Percentiles rank a stretch among this genome's conserved stretches.
Conservation (phyloP, 2,888 invertebrate genomes). For the Drosophila subquinaria region DNA sequence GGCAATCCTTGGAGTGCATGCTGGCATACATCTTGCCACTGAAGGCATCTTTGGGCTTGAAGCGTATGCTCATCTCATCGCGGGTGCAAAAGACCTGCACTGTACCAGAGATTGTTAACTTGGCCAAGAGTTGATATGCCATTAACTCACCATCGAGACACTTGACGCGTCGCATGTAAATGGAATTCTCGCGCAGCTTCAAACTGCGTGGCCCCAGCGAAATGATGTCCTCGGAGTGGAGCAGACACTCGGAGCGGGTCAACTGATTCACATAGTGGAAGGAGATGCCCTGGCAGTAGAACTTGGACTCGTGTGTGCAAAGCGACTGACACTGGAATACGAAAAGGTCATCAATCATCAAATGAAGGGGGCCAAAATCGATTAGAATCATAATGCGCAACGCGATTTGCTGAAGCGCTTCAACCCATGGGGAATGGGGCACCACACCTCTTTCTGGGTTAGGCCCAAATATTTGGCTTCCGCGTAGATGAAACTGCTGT, state of each 20-base stretch:
- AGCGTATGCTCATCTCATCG: slow-evolving; percentile 89
- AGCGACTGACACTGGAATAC: slow-evolving; percentile 87
- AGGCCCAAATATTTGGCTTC: slow-evolving; percentile 84
- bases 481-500: slow-evolving; percentile 89
- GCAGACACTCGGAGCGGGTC: slow-evolving; percentile 87
- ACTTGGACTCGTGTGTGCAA: slow-evolving; percentile 89
- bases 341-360: slow-evolving; percentile 67
- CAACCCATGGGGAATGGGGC: slow-evolving; percentile 15
- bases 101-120: slow-evolving; percentile 80
- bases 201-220: slow-evolving; percentile 92
- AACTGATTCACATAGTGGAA: slow-evolving; percentile 79
- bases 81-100: slow-evolving; percentile 93
- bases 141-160: slow-evolving; percentile 92
- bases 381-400: slow-evolving; percentile 69
- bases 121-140: not conserved
- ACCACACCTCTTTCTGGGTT: slow-evolving; percentile 84
- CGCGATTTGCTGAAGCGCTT: slow-evolving; percentile 40
- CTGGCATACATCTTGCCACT: slow-evolving; percentile 92
- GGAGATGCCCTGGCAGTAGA: slow-evolving; percentile 91
- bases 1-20: slow-evolving; percentile 91
- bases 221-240: slow-evolving; percentile 93
- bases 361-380: slow-evolving; percentile 30
- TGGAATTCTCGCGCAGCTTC: slow-evolving; percentile 87
- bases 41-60: slow-evolving; percentile 88
- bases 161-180: slow-evolving; percentile 92